Percentiles rank a stretch among this genome's conserved stretches.
phyloP scores from a whole-genome alignment of 2,888 invertebrate genomes.

The Lasioglossum leucozonium region DNA sequence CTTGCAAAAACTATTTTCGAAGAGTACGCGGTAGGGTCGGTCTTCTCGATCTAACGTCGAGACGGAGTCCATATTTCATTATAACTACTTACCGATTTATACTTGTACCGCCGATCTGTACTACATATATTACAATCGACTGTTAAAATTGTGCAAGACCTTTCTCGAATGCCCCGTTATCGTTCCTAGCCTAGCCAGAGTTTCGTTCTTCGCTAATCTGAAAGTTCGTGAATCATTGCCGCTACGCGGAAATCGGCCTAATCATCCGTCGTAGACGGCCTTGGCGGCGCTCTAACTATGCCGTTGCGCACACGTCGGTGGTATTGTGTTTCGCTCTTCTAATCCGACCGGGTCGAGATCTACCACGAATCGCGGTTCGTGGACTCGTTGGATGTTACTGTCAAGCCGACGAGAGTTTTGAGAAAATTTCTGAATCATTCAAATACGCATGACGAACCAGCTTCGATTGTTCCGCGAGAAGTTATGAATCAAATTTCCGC shows the following conservation, averaged over 20 bases:
- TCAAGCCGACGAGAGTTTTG: conserved; percentile 29
- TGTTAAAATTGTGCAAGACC: not conserved
- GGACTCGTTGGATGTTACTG: conserved; percentile 20
- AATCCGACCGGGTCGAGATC: not conserved
- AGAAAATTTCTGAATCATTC: conserved; percentile 66
- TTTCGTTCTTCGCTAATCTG: not conserved
- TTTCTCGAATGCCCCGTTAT: not conserved
- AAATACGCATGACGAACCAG: not conserved
- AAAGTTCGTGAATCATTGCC: conserved; percentile 63
- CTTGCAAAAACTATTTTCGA: not conserved
- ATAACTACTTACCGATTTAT: not conserved
- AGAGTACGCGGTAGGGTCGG: no score
- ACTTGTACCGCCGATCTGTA: no score
- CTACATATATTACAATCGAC: not conserved
- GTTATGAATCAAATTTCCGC: not conserved
- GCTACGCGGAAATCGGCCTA: conserved; percentile 53
- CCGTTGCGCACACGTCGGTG: conserved; percentile 5
- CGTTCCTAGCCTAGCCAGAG: not conserved
- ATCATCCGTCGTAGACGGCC: conserved; percentile 40
- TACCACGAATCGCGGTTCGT: conserved; percentile 37
- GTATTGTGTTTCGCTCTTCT: conserved; percentile 35
- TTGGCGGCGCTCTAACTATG: conserved; percentile 20
- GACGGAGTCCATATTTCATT: not conserved
- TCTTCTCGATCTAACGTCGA: no score
- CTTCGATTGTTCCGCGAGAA: conserved; percentile 21